Evolutionary conservation across 2,888 invertebrate genomes (phyloP), one percentile per base, ranked within the genome.

Genomic region (Rhingia campestris): DNA sequence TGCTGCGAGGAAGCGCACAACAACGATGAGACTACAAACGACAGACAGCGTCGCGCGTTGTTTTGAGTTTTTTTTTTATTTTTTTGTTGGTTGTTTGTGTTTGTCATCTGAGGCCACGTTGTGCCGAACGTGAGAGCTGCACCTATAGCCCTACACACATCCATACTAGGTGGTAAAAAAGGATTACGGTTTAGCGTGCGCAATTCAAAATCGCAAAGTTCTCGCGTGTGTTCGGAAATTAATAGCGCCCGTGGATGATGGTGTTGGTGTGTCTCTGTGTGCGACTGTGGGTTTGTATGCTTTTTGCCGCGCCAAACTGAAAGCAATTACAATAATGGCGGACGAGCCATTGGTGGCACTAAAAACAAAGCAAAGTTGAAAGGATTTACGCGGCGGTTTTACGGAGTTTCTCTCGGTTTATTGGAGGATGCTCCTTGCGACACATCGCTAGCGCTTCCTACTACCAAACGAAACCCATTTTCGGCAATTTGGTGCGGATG

Each of bases 251-350:
- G n/a, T n/a, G 69, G 45, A 12, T 45, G 47, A 32, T 22, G 30
- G 22, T 49, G 41, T 41, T 41, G 10, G 41, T 4, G 41, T 10
- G 45, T 4, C 12, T 4, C 5, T n/a, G 22, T 22, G 22, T 22
- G 22, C 22, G 63, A 43, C 53, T 35, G n/a, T 35, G 43, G 53
- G 37, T 35, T 14, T 47, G 30, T 61, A 10, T 41, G 61, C 56
- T 81, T 53, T 77, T 81, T 77, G 77, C 56, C 45, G 56, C 56
- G 43, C 69, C 39, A 63, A 77, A 73, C 79, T 69, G 45, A 79
- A 82, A 82, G 82, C 82, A 82, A 82, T 82, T 77, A 73, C 82
- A 69, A 82, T 82, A 77, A 82, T 73, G 67, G 67, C 70, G 51
- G 61, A 67, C 81, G 77, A 67, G 56, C 76, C 76, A 56, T 76